Evolutionary conservation across 2,113 vertebrate genomes (phyloP), one percentile per base, ranked within the genome.

Genomic region (western clawed frog (Xenopus tropicalis)): DNA sequence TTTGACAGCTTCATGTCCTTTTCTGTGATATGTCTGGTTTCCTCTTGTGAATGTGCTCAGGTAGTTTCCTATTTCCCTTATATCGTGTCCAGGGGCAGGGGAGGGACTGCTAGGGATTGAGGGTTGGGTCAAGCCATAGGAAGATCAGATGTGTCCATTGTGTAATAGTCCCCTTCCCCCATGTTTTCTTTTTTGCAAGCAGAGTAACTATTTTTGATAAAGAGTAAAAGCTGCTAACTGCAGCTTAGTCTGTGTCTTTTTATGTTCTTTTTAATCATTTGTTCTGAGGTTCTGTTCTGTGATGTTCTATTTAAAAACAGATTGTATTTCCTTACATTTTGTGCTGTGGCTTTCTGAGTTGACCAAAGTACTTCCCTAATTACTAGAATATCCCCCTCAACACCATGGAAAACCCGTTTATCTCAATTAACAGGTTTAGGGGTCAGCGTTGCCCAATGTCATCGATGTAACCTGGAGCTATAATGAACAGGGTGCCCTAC

Each of bases 171-270:
- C 52, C 79, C 29, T 78, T 77, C 81, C 80, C 61, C 57, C 61
- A 54, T 52, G 21, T 14, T 48, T 19, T 9, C 59, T 57, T 21
- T 23, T 92, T 92, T 88, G 88, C 90, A 92, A 94, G 93, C 93
- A 94, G 93, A 91, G 89, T 91, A 89, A 93, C 91, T 98, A 95
- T 96, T 95, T 95, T 98, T 96, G 92, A 95, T 96, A 96, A 88
- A 86, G 88, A 91, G 87, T 93, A 93, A 93, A 93, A 90, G 89
- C 89, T 93, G 90, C 88, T 91, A 93, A 93, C 90, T 91, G 89
- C 90, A 89, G 88, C 87, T 88, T 93, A 91, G 91, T 91, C 89
- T 88, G 58, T 93, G 92, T 93, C 86, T 70, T 78, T 81, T 88
- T 84, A 90, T 87, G 4, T 54, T 48, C 4, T 14, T 63, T 66